Base-by-base conservation (phyloP, 1,140 invertebrate genomes). In the Thaumetopoea pityocampa region DNA sequence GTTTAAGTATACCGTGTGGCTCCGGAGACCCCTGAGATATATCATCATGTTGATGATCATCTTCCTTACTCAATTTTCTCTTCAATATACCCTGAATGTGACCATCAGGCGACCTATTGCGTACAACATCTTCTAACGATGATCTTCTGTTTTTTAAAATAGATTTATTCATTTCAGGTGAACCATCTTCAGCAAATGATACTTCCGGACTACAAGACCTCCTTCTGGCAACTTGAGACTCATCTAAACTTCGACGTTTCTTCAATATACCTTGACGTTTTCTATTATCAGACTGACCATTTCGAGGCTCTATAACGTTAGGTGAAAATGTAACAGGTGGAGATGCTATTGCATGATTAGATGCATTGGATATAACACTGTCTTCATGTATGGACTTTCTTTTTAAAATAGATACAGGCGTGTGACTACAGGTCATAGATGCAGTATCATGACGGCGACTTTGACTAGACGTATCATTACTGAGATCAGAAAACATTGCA, bases 261-360 rank as follows among this genome's bases (percentile, higher is more conserved):
- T 95, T 94, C 23, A 94, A 78, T 58, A 94, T 95, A 24, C 92
- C 92, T 62, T 91, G 90, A 28, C 89, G 89, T 58, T 90, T 88
- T 36, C 87, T 78, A 46, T 86, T 88, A 38, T 84, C 86, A 38
- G 67, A 65, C 10, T 73, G 70, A 40, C 70, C 71, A 20, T 87
- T 79, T 7, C 82, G 76, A 3, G 87, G 86, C 61, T 91, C 90
- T 18, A 90, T 59, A 18, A 91, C 90, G 50, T 76, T 91, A 1
- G 90, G 89, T 2, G 90, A 91, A 73, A 91, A 92, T 16, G 90
- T 92, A 0, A 91, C 90, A 3, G 90, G 90, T n/a, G 90, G 90
- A 24, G 88, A 87, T 30, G 84, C 68, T 19, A 85, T 85, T 8
- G 86, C 77, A 52, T 87, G 85, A 51, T 80, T 89, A 43, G 86